Evolutionary conservation across 2,888 invertebrate genomes (phyloP).

Genomic region (Pyrochroa serraticornis): DNA sequence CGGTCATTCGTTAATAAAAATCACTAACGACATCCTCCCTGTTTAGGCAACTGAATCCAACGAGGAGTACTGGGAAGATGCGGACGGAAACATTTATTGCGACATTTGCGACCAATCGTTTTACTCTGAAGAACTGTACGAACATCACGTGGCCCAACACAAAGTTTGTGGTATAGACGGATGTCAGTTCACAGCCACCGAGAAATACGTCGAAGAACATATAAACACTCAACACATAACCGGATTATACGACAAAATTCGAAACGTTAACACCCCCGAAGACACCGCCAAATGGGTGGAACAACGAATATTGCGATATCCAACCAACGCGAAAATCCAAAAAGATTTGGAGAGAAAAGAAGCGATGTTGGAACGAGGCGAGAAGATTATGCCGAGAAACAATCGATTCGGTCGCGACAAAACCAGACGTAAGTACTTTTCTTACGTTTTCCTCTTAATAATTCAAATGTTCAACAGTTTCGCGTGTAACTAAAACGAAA

Average conservation of each 20-base stretch:
- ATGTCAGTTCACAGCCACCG: constrained; percentile 80
- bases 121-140: constrained; percentile 63
- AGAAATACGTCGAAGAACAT: constrained; percentile 80
- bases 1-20: background rate
- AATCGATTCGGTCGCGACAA: constrained; percentile 58
- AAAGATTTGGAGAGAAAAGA: constrained; percentile 66
- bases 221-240: constrained; percentile 81
- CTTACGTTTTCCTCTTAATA: background rate
- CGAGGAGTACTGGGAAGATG: constrained; percentile 5
- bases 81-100: constrained; percentile 63
- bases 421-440: constrained; percentile 49
- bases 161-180: constrained; percentile 80
- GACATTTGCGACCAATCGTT: constrained; percentile 85
- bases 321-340: constrained; percentile 62
- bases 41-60: constrained; percentile 22
- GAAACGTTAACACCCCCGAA: constrained; percentile 76
- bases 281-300: constrained; percentile 84
- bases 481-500: background rate
- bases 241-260: constrained; percentile 82
- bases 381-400: constrained; percentile 65
- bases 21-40: background rate
- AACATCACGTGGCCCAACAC: constrained; percentile 76
- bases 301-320: constrained; percentile 74
- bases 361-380: constrained; percentile 76
- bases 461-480: background rate